Conservation (phyloP, 2,113 vertebrate species). For the Prochilodus magdalenae region DNA sequence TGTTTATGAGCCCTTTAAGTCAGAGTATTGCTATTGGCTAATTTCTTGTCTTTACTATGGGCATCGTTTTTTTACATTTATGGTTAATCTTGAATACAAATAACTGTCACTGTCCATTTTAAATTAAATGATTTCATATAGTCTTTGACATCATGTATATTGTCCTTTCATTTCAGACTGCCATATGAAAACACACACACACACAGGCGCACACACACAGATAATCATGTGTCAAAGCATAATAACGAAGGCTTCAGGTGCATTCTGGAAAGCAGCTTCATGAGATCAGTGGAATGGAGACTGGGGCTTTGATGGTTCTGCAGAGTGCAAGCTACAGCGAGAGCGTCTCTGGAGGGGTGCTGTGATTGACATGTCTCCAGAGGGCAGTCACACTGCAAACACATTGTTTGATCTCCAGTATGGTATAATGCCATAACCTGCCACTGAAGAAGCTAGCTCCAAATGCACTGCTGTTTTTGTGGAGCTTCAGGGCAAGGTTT, state of each 20-base stretch:
- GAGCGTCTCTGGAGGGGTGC: slow-evolving; percentile 11
- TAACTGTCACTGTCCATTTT: too few species aligned
- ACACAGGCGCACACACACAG: slow-evolving; percentile 12
- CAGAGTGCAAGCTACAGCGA: background rate
- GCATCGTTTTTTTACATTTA: too few species aligned
- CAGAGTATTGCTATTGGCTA: too few species aligned
- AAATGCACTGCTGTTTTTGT: background rate
- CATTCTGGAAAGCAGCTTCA: slow-evolving; percentile 7
- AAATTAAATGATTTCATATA: slow-evolving; percentile 40
- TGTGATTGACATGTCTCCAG: slow-evolving; percentile 33
- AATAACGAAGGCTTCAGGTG: slow-evolving; percentile 24
- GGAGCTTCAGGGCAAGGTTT: background rate
- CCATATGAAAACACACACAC: slow-evolving; percentile 19
- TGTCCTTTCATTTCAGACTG: slow-evolving; percentile 12
- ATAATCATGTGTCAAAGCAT: slow-evolving; percentile 9
- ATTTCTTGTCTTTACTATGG: too few species aligned
- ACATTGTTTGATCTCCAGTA: slow-evolving; percentile 12
- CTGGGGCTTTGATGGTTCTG: background rate
- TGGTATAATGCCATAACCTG: slow-evolving; percentile 9
- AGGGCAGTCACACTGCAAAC: slow-evolving; percentile 2
- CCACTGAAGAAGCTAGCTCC: background rate
- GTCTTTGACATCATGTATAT: slow-evolving; percentile 20
- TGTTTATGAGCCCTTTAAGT: too few species aligned
- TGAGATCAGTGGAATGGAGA: slow-evolving; percentile 19
- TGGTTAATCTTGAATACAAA: too few species aligned